Conservation (phyloP, 2,797 vertebrate genomes). For the Salarias fasciatus region DNA sequence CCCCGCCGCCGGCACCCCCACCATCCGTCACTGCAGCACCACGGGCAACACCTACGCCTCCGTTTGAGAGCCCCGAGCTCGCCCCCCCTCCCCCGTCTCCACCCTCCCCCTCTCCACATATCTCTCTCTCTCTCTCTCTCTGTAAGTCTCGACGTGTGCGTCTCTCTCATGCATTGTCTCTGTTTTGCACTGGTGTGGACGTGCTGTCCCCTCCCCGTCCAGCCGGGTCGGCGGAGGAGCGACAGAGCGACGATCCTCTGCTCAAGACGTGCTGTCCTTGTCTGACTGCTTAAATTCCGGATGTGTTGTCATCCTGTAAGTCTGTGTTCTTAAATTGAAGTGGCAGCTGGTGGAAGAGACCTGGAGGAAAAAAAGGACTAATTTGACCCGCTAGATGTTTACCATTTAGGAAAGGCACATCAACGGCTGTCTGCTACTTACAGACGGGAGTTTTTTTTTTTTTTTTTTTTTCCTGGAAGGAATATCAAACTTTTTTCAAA, state of each 20-base stretch:
- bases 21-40: conserved; percentile 95
- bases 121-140: conserved; percentile 19
- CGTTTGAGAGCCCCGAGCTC: conserved; percentile 79
- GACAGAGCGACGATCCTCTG: conserved; percentile 39
- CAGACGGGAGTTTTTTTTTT: conserved; percentile 41
- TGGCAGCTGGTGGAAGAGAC: conserved; percentile 49
- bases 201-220: conserved; percentile 33
- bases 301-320: conserved; percentile 58
- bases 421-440: conserved; percentile 42
- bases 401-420: conserved; percentile 28
- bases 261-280: conserved; percentile 59
- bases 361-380: conserved; percentile 45
- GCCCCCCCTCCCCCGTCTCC: conserved; percentile 23
- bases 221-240: conserved; percentile 37
- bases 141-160: conserved; percentile 56
- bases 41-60: conserved; percentile 96
- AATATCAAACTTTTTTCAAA: conserved; percentile 39
- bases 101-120: conserved; percentile 25
- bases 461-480: conserved; percentile 31
- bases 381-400: conserved; percentile 57
- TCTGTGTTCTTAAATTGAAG: conserved; percentile 42
- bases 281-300: conserved; percentile 66
- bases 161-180: conserved; percentile 61
- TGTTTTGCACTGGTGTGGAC: conserved; percentile 62
- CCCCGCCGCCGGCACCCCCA: conserved; percentile 85